Base-by-base conservation (phyloP, 1,140 invertebrate species). In the Hyles euphorbiae region DNA sequence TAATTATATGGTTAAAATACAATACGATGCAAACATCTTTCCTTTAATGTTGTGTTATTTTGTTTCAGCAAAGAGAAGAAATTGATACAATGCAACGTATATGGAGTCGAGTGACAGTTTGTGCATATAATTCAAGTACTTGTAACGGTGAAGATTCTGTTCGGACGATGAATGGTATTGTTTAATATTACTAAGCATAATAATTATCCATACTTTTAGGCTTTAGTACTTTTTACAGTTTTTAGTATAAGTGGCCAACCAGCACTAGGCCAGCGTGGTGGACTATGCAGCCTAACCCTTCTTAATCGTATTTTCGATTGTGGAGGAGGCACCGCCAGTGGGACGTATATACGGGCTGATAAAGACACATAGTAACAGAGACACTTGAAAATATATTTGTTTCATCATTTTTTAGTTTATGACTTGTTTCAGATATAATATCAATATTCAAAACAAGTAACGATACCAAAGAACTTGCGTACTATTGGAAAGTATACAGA, bases 401-500 rank as follows among this genome's bases (percentile, higher is more conserved):
- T 44, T 3, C 5, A 40, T 8, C 45, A 11, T 9, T 34, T 60
- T 50, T 53, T 22, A 22, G 0, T 22, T 40, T 40, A 40, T 10
- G n/a, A 11, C 47, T 34, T 45, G 52, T 83, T 84, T 36, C 74
- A 88, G 86, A 87, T 70, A 64, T 88, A 3, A 82, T 85, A 61
- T 63, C 72, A 52, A 66, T 76, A 36, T 87, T 87, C 58, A 87
- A 88, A 74, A 81, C 76, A 4, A 85, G 78, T 57, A 78, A 84
- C 34, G 64, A 92, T 65, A 89, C 88, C 50, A 80, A 90, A 45
- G 91, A 91, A 70, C 68, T 93, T 46, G 67, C 74, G 8, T 89
- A 92, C 63, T 90, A 92, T 53, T 95, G 93, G 93, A 90, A 90
- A 70, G 84, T 82, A 44, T 94, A 93, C 90, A 70, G 92, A 60